Base-by-base conservation (phyloP, 2,888 invertebrate species). In the Drosophila koepferae region DNA sequence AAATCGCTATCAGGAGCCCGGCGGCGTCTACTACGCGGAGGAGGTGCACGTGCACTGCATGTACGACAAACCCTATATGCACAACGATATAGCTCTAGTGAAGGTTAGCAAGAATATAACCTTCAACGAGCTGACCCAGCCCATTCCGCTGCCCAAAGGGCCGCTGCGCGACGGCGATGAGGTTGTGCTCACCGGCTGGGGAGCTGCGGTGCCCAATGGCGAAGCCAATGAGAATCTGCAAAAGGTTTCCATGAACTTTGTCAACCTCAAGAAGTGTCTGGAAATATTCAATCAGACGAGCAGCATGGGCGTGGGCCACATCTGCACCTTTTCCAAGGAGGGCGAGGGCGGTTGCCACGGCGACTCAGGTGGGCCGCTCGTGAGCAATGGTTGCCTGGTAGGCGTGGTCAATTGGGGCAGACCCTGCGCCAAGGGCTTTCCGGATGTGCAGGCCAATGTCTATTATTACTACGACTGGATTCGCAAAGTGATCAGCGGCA, bases 51-150 rank as follows among this genome's bases (percentile, higher is more conserved):
- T 78, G 18, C 91, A 91, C 55, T 86, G 89, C 54, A 63, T 77
- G 51, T 91, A 87, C 55, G 80, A 90, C 28, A 46, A 65, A 2
- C 90, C 91, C 12, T 53, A 67, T 3, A 81, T 80, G 72, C 75
- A 91, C 28, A 94, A 96, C 86, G 96, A 96, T 82, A 96, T 96
- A 58, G 96, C 95, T 0, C 91, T 96, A 1, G 78, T 96, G 3
- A 94, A 94, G 82, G 93, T 96, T 16, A 92, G 93, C 1, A 79
- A 92, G 0, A 94, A 94, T 48, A 94, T 95, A 1, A 90, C 91
- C 34, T 94, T 94, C 63, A 91, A 94, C 55, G 92, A 93, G 4
- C 84, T 86, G 0, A 94, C 95, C 0, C 93, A 94, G 28, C 94
- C 95, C 0, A 91, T 96, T 0, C 93, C 94, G 40, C 85, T 95